Evolutionary conservation across 2,797 vertebrate species (phyloP).

Genomic region (Hydrophis major): DNA sequence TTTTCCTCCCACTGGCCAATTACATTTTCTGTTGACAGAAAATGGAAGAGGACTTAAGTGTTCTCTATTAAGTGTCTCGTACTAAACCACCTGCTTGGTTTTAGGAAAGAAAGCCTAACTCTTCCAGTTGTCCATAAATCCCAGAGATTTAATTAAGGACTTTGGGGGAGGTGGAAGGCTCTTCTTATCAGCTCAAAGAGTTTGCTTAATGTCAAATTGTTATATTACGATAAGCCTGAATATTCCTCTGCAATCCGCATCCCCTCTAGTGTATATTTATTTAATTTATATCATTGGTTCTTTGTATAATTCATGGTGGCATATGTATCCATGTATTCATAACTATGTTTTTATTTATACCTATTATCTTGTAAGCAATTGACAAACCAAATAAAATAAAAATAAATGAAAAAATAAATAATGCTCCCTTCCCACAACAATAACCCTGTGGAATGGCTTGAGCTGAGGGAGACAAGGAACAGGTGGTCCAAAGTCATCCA

Average conservation of each 20-base stretch:
- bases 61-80: not conserved
- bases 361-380: no score
- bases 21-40: not conserved
- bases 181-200: not conserved
- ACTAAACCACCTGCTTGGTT: not conserved
- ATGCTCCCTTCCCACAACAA: not conserved
- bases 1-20: not conserved
- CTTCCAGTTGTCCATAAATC: not conserved
- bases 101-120: not conserved
- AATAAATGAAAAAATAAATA: not conserved
- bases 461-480: not conserved
- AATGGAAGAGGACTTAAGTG: not conserved
- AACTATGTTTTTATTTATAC: no score
- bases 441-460: not conserved
- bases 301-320: not conserved
- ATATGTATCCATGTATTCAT: no score
- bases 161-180: not conserved
- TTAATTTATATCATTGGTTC: not conserved
- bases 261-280: not conserved
- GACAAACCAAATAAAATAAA: no score
- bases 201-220: not conserved
- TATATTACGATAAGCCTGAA: not conserved
- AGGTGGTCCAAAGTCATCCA: not conserved
- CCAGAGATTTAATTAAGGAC: not conserved
- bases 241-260: not conserved